These are phyloP conservation scores for Ctenochaetus hawaiiensis DNA, from an alignment of 2,797 vertebrate species.

Conservation along the genomic window DNA sequence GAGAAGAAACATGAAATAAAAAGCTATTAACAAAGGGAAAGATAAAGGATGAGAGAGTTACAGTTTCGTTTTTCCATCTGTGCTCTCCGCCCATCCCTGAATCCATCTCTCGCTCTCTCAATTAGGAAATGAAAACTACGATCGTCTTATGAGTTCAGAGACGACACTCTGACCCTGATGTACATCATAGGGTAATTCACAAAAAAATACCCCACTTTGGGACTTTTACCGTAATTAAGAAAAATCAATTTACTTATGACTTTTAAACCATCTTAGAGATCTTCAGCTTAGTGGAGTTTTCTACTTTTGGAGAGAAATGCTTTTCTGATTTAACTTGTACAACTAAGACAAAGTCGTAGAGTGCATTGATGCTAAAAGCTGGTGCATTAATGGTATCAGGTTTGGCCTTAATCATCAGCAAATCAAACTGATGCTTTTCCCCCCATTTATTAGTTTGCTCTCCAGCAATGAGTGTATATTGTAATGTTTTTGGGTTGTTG, in stretches of 20 bases:
- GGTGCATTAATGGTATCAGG: conserved; percentile 52
- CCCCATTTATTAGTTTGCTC: conserved; percentile 5
- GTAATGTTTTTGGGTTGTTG: conserved; percentile 11
- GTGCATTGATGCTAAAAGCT: conserved; percentile 69
- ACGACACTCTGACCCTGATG: conserved; percentile 67
- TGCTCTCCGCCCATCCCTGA: conserved; percentile 45
- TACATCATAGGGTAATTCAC: conserved; percentile 75
- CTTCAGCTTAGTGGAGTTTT: conserved; percentile 55
- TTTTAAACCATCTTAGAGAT: conserved; percentile 70
- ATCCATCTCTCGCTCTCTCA: conserved; percentile 64
- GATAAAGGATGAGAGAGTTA: conserved; percentile 40
- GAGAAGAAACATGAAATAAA: conserved; percentile 43
- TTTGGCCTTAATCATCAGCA: conserved; percentile 13
- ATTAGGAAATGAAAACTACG: conserved; percentile 82
- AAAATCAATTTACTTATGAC: conserved; percentile 81
- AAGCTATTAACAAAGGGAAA: conserved; percentile 58
- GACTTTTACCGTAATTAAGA: conserved; percentile 83
- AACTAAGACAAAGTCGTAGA: conserved; percentile 63
- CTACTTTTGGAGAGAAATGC: conserved; percentile 42
- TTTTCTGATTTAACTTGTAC: conserved; percentile 53
- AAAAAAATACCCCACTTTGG: conserved; percentile 63
- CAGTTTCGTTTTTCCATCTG: conserved; percentile 38
- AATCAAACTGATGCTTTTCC: conserved; percentile 26
- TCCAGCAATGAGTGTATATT: conserved; percentile 10
- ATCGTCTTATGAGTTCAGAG: conserved; percentile 72